Evolutionary conservation across 2,888 invertebrate species (phyloP).

Genomic region (Oegoconia quadripuncta): DNA sequence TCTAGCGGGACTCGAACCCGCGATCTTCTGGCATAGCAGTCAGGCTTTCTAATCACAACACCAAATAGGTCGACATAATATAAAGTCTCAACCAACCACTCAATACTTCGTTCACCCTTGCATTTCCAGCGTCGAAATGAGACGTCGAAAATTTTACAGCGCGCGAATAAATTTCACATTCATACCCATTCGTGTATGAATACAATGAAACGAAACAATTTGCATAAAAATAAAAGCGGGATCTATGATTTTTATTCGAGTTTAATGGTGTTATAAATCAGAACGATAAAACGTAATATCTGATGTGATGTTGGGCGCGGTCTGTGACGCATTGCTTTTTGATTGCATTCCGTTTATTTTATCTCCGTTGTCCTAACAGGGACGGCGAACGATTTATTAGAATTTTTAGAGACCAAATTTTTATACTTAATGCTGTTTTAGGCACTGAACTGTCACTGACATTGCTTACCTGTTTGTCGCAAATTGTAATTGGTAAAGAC

Average conservation of each 20-base stretch:
- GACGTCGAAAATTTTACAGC: conserved; percentile 8
- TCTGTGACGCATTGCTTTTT: conserved; percentile 38
- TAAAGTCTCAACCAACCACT: too few species aligned
- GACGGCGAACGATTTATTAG: conserved; percentile 1
- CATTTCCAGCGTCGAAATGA: conserved; percentile 1
- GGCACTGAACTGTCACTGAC: too few species aligned
- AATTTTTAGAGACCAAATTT: too few species aligned
- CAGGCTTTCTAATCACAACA: too few species aligned
- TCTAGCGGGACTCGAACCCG: too few species aligned
- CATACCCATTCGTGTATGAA: conserved; percentile 18
- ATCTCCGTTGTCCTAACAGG: conserved; percentile 12
- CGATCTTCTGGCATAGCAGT: too few species aligned
- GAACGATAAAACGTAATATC: conserved; percentile 48
- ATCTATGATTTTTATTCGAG: conserved; percentile 53
- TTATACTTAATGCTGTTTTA: too few species aligned
- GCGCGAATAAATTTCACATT: conserved; percentile 13
- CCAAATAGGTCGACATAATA: too few species aligned
- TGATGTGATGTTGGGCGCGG: conserved; percentile 27
- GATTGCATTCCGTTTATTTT: conserved; percentile 37
- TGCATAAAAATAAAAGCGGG: conserved; percentile 44
- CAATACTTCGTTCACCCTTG: conserved; percentile 1
- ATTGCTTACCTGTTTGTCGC: too few species aligned
- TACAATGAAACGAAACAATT: conserved; percentile 48
- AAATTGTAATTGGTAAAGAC: too few species aligned
- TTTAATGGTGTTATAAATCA: conserved; percentile 63